Evolutionary conservation across 2,113 vertebrate species (phyloP), one percentile per base, ranked within the genome.

Genomic region (Prionailurus bengalensis): DNA sequence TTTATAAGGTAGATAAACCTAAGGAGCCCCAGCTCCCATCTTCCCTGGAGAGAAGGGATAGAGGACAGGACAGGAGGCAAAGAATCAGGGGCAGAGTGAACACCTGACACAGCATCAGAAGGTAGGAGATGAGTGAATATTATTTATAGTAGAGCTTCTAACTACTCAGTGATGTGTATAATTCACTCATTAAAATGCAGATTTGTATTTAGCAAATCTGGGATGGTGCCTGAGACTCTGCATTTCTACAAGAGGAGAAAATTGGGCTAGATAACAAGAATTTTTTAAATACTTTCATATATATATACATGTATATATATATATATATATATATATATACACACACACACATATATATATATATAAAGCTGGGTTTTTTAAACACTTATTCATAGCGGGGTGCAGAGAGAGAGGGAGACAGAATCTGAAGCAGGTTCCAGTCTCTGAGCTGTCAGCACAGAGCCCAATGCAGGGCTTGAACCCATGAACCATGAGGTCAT

Each of bases 181-280:
- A 70, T 27, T 19, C 53, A 5, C 21, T 61, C 36, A 14, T 55
- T 70, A 73, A 86, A 70, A 85, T 45, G 25, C 79, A 84, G 80
- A 23, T 36, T 76, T 61, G 45, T 23, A 68, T 42, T 63, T 70
- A 29, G 11, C 21, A 58, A 16, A n/a, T 31, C 25, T 13, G 19
- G 58, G 12, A 27, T 4, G 33, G 36, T 82, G n/a, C 48, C 81
- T 65, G 70, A 88, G 31, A 19, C 17, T 55, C 93, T 83, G 16
- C 68, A 36, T 66, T 48, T 66, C 63, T 70, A 8, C n/a, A 63
- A 53, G 14, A 16, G 53, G 17, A 48, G 55, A 96, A 91, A 94
- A 39, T 10, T 51, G n/a, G 39, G 33, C 63, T 94, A 88, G 21
- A 88, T 55, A 71, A 88, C 63, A 85, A 91, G 90, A 95, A 86